These are phyloP conservation scores for Trachelipus rathkii DNA, from an alignment of 1,140 invertebrate species.

Conservation along the genomic window DNA sequence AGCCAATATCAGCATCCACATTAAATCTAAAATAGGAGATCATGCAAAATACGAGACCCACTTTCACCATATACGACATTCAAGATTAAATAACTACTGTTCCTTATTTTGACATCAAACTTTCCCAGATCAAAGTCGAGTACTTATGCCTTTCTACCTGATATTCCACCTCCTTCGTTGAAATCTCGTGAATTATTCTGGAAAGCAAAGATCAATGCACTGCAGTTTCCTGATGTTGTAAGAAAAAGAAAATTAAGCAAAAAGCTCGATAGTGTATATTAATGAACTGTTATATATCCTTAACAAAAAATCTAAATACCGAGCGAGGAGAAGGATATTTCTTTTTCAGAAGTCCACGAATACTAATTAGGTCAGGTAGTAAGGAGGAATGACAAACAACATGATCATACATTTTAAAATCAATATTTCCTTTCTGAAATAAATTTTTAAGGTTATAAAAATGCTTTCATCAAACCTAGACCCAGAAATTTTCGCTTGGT, in stretches of 20 bases:
- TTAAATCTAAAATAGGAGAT: too few relatives aligned
- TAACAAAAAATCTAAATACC: too few relatives aligned
- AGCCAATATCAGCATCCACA: too few relatives aligned
- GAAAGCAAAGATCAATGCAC: neutral
- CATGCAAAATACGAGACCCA: too few relatives aligned
- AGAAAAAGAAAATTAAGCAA: too few relatives aligned
- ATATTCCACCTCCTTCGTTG: neutral
- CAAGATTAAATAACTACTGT: neutral
- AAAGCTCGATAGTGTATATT: too few relatives aligned
- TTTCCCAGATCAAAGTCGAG: neutral
- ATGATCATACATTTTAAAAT: neutral
- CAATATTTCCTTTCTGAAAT: neutral
- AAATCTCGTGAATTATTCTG: neutral
- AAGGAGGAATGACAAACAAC: neutral
- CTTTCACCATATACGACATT: too few relatives aligned
- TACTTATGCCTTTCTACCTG: neutral
- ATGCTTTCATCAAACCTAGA: too few relatives aligned
- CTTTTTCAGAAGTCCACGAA: neutral
- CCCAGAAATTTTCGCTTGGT: too few relatives aligned
- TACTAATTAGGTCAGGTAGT: neutral
- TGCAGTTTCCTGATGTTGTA: neutral
- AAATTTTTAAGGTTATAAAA: neutral
- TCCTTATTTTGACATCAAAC: neutral
- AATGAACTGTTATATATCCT: too few relatives aligned
- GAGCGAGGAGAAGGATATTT: neutral